phyloP scores from a whole-genome alignment of 1,140 invertebrate genomes.

The Matsumurasca onukii region DNA sequence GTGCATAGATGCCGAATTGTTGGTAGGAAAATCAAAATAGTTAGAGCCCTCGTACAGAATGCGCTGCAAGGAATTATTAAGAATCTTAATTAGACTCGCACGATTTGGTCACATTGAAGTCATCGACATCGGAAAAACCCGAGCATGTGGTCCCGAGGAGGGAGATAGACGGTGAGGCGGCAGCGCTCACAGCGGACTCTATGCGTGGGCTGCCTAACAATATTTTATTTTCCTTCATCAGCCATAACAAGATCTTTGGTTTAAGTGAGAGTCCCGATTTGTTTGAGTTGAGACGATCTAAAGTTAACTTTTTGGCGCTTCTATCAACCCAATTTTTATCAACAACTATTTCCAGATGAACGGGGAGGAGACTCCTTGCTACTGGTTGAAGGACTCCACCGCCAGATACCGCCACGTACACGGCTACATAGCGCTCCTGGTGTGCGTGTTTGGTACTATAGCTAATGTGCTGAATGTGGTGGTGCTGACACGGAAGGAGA shows the following conservation, averaged over 20 bases:
- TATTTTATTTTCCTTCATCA: background rate
- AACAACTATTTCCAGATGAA: background rate
- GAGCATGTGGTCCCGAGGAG: background rate
- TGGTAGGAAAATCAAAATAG: too few relatives aligned
- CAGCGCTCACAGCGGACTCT: too few relatives aligned
- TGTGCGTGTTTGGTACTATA: conserved; percentile 85
- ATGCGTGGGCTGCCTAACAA: too few relatives aligned
- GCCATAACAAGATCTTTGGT: background rate
- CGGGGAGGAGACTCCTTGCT: background rate
- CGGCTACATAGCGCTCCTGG: conserved; percentile 66
- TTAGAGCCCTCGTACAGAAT: too few relatives aligned
- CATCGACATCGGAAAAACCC: too few relatives aligned
- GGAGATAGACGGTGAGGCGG: background rate
- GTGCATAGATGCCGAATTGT: too few relatives aligned
- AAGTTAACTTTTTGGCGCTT: background rate
- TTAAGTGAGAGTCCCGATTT: background rate
- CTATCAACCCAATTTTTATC: background rate
- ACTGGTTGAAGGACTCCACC: conserved; percentile 22
- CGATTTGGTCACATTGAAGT: too few relatives aligned
- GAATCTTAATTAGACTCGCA: too few relatives aligned
- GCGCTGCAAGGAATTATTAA: too few relatives aligned
- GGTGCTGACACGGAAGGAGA: conserved; percentile 81
- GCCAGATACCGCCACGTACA: conserved; percentile 44
- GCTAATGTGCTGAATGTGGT: conserved; percentile 90
- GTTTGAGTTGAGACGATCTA: background rate